Conservation (phyloP, 53 echinoderm and acorn worm genomes). For the Glandiceps talaboti region DNA sequence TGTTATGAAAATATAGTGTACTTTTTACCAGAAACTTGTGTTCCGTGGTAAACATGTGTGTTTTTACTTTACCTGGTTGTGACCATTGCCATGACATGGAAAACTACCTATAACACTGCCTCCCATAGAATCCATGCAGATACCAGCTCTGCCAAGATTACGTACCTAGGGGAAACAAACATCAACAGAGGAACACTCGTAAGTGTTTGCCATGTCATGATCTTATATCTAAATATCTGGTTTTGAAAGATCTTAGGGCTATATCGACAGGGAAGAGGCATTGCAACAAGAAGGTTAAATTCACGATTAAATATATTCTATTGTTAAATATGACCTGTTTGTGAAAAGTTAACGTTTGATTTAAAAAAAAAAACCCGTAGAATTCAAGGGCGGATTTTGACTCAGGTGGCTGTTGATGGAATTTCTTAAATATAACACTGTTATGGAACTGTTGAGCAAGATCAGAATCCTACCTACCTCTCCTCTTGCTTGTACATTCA, state of each 20-base stretch:
- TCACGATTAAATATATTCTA: neutral
- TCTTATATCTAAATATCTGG: no score
- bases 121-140: conserved; percentile 33
- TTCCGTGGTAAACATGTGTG: neutral
- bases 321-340: neutral
- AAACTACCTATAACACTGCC: conserved; percentile 16
- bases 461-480: no score
- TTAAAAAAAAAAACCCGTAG: no score
- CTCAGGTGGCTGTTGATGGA: no score
- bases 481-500: conserved; percentile 42
- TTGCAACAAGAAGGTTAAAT: no score
- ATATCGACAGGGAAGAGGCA: no score
- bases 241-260: no score
- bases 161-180: neutral
- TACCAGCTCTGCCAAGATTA: conserved; percentile 13
- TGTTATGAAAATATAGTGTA: no score
- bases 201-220: neutral
- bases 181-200: neutral
- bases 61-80: conserved; percentile 45
- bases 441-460: no score
- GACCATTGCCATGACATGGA: conserved; percentile 49
- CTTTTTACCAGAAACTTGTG: neutral
- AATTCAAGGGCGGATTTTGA: no score
- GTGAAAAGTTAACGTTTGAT: no score
- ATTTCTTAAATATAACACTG: no score